Evolutionary conservation across 1,140 invertebrate genomes (phyloP).

Genomic region (Heliothis virescens): DNA sequence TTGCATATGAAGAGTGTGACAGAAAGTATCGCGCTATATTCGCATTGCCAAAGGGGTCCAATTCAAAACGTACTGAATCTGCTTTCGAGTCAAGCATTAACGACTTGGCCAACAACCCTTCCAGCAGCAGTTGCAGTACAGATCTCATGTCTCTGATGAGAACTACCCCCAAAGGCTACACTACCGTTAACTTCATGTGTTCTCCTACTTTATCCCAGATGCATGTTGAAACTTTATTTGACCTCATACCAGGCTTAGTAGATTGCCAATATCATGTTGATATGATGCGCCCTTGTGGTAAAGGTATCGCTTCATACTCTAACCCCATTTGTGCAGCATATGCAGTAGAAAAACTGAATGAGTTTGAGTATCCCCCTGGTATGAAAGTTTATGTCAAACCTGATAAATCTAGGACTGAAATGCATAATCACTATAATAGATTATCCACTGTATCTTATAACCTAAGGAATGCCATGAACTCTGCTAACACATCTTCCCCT

Average conservation of each 20-base stretch:
- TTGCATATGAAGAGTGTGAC: conserved; percentile 95
- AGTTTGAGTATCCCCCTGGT: conserved; percentile 77
- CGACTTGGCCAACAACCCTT: conserved; percentile 56
- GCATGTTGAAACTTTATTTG: conserved; percentile 69
- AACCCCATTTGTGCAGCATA: conserved; percentile 74
- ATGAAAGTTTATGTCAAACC: conserved; percentile 70
- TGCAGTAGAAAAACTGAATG: conserved; percentile 73
- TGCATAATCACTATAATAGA: conserved; percentile 61
- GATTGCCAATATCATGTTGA: conserved; percentile 67
- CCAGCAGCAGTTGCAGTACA: conserved; percentile 42
- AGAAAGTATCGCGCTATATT: conserved; percentile 95
- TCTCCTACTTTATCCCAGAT: conserved; percentile 65
- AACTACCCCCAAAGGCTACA: conserved; percentile 63
- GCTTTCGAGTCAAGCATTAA: conserved; percentile 69
- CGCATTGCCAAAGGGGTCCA: conserved; percentile 90
- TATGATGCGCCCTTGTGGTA: conserved; percentile 63
- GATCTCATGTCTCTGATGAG: conserved; percentile 69
- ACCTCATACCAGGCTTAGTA: conserved; percentile 71
- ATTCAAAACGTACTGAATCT: conserved; percentile 62
- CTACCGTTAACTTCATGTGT: conserved; percentile 68
- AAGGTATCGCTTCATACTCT: conserved; percentile 69
- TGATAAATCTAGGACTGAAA: conserved; percentile 58
- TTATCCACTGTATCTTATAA: conserved; percentile 65
- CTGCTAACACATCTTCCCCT: conserved; percentile 62
- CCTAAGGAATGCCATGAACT: conserved; percentile 66